These are phyloP conservation scores for Esox lucius DNA, from an alignment of 2,797 vertebrate species.

Conservation along the genomic window DNA sequence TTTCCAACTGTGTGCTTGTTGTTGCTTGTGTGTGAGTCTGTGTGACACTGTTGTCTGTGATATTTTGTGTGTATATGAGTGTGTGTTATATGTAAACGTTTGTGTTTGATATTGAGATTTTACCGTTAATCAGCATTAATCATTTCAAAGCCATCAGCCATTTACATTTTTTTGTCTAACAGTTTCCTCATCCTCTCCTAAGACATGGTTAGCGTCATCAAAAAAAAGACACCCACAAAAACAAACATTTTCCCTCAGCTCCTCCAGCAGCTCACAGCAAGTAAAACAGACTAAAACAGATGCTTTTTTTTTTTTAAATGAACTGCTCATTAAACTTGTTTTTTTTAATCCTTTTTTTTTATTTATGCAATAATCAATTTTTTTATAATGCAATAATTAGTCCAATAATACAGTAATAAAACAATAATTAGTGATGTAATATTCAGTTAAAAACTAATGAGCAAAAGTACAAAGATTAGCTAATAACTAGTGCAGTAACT, in stretches of 20 bases:
- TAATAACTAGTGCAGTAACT: no score
- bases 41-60: not conserved
- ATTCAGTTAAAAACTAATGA: no score
- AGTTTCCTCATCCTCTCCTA: constrained; percentile 13
- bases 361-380: no score
- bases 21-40: not conserved
- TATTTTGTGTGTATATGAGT: not conserved
- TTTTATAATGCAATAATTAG: no score
- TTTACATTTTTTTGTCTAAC: constrained; percentile 11
- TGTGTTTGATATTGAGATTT: constrained; percentile 33
- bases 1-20: not conserved
- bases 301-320: not conserved
- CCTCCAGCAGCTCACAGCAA: no score
- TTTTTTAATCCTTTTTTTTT: no score
- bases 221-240: not conserved
- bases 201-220: not conserved
- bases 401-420: no score
- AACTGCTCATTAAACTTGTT: not conserved
- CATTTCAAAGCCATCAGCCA: constrained; percentile 17
- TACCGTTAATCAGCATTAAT: constrained; percentile 21
- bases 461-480: no score
- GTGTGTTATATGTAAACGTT: constrained; percentile 7
- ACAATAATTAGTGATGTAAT: no score
- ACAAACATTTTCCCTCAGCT: not conserved
- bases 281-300: constrained; percentile 1